Percentiles rank a stretch among this genome's conserved stretches.
Evolutionary conservation across 2,888 invertebrate genomes (phyloP).

Genomic region (Amblyteles armatorius): DNA sequence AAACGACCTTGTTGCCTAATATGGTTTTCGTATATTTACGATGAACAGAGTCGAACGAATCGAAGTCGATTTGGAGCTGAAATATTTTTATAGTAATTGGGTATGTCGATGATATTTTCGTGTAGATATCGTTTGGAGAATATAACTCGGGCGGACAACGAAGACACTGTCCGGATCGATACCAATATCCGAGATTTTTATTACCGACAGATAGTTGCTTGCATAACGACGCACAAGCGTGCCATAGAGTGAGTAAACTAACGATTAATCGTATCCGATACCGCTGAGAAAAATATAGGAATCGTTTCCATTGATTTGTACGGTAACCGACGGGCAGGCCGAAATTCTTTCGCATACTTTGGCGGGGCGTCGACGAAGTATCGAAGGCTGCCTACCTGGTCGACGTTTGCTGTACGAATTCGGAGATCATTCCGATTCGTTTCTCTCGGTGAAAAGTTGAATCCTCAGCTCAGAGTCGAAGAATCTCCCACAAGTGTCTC

Average conservation of each 20-base stretch:
- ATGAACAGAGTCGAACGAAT: background rate
- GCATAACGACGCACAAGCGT: background rate
- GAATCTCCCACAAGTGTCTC: no score
- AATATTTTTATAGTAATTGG: background rate
- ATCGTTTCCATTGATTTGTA: no score
- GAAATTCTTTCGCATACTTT: no score
- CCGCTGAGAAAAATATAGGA: no score
- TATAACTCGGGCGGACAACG: background rate
- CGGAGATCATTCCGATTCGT: no score
- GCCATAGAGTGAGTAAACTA: background rate
- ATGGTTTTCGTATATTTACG: background rate
- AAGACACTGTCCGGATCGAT: background rate
- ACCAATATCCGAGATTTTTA: background rate
- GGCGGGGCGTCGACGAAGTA: no score
- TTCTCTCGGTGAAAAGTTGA: no score
- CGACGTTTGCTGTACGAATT: background rate
- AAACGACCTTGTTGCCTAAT: background rate
- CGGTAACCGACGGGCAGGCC: background rate
- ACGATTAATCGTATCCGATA: background rate
- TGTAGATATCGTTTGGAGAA: conserved; percentile 7
- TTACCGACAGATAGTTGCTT: background rate
- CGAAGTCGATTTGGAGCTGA: background rate
- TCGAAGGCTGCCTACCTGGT: no score
- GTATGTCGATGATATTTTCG: background rate
- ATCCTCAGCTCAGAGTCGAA: no score